A percentile compares a stretch with the other conserved stretches of the same genome.
phyloP scores from a whole-genome alignment of 2,113 vertebrate genomes.

The Bos indicus region DNA sequence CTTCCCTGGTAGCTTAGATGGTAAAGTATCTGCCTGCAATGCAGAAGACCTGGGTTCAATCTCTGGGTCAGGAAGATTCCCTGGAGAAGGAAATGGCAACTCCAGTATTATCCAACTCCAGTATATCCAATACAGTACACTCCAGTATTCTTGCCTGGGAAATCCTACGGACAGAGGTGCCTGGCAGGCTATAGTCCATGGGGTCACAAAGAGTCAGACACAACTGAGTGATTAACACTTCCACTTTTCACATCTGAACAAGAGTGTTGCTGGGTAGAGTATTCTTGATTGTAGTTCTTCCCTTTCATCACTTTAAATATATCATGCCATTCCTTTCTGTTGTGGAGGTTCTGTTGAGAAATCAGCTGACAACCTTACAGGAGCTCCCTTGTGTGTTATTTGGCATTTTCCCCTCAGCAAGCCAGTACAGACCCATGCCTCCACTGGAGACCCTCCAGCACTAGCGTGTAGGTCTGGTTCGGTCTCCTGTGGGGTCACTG shows the following conservation, averaged over 20 bases:
- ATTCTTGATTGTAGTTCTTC: background rate
- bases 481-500: background rate
- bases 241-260: background rate
- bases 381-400: background rate
- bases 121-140: background rate
- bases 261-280: background rate
- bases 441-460: background rate
- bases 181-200: background rate
- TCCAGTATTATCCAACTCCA: background rate
- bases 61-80: background rate
- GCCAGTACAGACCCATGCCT: background rate
- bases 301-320: background rate
- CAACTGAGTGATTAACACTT: background rate
- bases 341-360: background rate
- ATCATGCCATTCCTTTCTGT: background rate
- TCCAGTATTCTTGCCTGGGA: background rate
- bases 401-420: background rate
- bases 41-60: background rate
- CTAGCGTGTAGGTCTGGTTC: background rate
- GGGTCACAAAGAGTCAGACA: background rate
- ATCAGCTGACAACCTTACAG: background rate
- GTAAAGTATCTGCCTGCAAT: background rate
- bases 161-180: background rate
- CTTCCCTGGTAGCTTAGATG: background rate
- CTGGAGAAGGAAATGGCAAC: background rate